phyloP scores from a whole-genome alignment of 2,113 vertebrate species.

The Sorex fumeus region DNA sequence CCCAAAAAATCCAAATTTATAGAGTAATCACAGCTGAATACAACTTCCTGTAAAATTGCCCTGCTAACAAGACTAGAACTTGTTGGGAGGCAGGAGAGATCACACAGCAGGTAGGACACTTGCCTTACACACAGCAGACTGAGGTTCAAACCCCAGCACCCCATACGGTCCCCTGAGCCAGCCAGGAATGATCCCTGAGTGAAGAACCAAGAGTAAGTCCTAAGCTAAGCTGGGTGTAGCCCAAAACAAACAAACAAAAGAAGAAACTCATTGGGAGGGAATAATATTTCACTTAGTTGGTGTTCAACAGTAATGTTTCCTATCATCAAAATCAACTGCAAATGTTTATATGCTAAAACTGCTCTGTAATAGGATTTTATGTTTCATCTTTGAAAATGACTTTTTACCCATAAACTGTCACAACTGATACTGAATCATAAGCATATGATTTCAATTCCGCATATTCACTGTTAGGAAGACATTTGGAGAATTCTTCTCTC shows the following conservation, averaged over 20 bases:
- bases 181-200: too few relatives aligned
- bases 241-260: too few relatives aligned
- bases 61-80: not conserved
- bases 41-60: constrained; percentile 15
- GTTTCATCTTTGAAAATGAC: constrained; percentile 47
- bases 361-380: not conserved
- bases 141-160: too few relatives aligned
- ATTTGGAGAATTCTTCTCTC: constrained; percentile 39
- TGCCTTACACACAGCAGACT: too few relatives aligned
- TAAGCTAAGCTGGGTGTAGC: too few relatives aligned
- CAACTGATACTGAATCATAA: constrained; percentile 6
- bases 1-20: not conserved
- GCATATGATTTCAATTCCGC: constrained; percentile 22
- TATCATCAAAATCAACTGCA: not conserved
- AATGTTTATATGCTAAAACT: not conserved
- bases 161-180: too few relatives aligned
- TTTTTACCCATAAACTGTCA: not conserved
- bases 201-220: too few relatives aligned
- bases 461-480: not conserved
- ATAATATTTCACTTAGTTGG: constrained; percentile 14
- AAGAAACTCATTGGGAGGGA: too few relatives aligned
- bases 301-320: not conserved
- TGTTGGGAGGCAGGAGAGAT: too few relatives aligned
- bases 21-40: not conserved
- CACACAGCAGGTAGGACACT: too few relatives aligned